Evolutionary conservation across 2,113 vertebrate genomes (phyloP).

Genomic region (Hemichromis elongatus): DNA sequence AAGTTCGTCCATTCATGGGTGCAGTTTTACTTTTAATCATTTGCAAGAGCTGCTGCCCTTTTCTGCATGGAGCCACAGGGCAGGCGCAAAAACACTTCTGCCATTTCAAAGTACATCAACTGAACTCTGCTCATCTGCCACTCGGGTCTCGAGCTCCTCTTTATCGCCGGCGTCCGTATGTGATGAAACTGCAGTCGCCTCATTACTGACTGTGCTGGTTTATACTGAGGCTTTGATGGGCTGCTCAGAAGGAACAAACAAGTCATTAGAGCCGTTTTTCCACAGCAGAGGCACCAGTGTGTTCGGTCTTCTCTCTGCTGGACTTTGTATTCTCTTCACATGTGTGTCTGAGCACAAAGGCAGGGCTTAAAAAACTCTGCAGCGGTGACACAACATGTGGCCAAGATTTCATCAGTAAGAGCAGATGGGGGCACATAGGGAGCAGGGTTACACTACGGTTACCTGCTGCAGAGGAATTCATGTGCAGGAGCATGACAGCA

Average conservation of each 20-base stretch:
- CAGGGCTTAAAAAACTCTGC: not conserved
- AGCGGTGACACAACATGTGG: not conserved
- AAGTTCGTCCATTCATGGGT: not conserved
- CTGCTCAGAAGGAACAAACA: constrained; percentile 33
- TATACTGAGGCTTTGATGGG: constrained; percentile 11
- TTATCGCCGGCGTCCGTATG: not conserved
- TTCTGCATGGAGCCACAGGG: not conserved
- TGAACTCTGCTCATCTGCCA: not conserved
- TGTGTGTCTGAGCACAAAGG: not conserved
- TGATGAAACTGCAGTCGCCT: constrained; percentile 20
- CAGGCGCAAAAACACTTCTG: not conserved
- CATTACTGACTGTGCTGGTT: not conserved
- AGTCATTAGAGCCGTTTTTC: constrained; percentile 34
- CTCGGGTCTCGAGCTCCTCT: not conserved
- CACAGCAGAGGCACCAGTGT: not conserved
- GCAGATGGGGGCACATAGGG: not conserved
- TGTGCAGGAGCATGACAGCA: not conserved
- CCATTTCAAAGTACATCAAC: not conserved
- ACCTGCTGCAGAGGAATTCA: not conserved
- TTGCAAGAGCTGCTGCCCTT: not conserved
- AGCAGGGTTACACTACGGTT: not conserved
- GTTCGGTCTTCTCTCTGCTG: not conserved
- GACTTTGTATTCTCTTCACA: constrained; percentile 25
- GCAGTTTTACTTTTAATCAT: not conserved
- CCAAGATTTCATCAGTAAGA: constrained; percentile 23